Conservation (phyloP, 2,888 invertebrate genomes). For the Eurois occulta region DNA sequence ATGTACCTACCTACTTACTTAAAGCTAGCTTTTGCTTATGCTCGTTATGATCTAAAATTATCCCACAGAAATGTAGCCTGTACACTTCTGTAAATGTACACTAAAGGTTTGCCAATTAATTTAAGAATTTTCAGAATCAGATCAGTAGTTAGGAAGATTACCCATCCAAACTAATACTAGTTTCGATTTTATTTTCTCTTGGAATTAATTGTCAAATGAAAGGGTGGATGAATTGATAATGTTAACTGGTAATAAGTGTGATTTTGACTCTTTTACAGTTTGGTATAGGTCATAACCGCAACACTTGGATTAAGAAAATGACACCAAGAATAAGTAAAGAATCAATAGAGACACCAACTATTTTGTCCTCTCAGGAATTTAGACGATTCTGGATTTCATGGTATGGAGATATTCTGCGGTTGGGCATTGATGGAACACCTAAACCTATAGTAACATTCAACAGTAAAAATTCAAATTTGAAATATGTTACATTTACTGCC, state of each 20-base stretch:
- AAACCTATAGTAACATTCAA: conserved; percentile 70
- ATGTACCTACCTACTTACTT: neutral
- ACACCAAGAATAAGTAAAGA: conserved; percentile 51
- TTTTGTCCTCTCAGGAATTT: conserved; percentile 83
- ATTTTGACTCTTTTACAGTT: conserved; percentile 62
- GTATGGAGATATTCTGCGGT: conserved; percentile 81
- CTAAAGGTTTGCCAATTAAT: no score
- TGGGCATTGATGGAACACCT: conserved; percentile 82
- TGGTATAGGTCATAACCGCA: conserved; percentile 69
- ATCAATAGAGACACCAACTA: conserved; percentile 79
- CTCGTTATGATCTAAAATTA: neutral
- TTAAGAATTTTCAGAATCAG: neutral
- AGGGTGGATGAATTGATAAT: neutral
- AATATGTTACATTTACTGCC: conserved; percentile 73
- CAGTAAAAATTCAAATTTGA: conserved; percentile 67
- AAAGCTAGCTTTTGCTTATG: neutral
- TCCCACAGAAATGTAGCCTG: neutral
- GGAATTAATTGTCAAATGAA: neutral
- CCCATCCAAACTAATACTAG: neutral
- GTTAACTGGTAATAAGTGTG: neutral
- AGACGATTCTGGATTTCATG: conserved; percentile 88
- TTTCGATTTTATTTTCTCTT: neutral
- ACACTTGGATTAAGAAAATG: conserved; percentile 70
- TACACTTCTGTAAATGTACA: no score
- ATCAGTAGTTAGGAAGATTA: neutral